Percentiles rank a stretch among this genome's conserved stretches.
Evolutionary conservation across 2,888 invertebrate species (phyloP).

Genomic region (Oligia fasciuncula): DNA sequence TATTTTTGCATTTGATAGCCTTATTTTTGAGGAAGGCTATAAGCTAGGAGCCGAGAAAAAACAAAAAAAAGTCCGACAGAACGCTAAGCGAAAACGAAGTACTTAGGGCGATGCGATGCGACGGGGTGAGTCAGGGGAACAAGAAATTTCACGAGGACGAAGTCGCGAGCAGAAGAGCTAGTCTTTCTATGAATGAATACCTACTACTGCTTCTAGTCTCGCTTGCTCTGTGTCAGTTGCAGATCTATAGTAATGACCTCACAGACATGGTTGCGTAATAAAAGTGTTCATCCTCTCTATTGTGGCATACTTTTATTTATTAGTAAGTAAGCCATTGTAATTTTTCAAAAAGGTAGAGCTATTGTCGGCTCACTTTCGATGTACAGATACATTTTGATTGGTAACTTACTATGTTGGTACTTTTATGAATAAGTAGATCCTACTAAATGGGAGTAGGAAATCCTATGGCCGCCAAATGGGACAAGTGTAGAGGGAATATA

Average conservation of each 20-base stretch:
- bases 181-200: not conserved
- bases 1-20: too few species aligned
- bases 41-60: too few species aligned
- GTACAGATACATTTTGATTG: constrained; percentile 25
- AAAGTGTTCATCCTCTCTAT: constrained; percentile 27
- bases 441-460: not conserved
- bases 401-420: not conserved
- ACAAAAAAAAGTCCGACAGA: too few species aligned
- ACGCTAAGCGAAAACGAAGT: too few species aligned
- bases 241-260: constrained; percentile 23
- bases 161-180: too few species aligned
- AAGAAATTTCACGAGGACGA: too few species aligned
- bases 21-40: too few species aligned
- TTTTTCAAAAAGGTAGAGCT: constrained; percentile 13
- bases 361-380: constrained; percentile 25
- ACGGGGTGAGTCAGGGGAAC: too few species aligned
- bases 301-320: constrained; percentile 34
- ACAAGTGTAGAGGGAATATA: too few species aligned
- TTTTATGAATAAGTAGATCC: not conserved
- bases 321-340: constrained; percentile 20
- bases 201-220: constrained; percentile 18
- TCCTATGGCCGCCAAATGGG: not conserved
- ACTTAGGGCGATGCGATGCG: too few species aligned
- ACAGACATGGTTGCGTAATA: constrained; percentile 30
- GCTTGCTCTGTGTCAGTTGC: constrained; percentile 30